A percentile compares a stretch with the other conserved stretches of the same genome.
Evolutionary conservation across 2,113 vertebrate species (phyloP).

Genomic region (Oostethus manadensis): DNA sequence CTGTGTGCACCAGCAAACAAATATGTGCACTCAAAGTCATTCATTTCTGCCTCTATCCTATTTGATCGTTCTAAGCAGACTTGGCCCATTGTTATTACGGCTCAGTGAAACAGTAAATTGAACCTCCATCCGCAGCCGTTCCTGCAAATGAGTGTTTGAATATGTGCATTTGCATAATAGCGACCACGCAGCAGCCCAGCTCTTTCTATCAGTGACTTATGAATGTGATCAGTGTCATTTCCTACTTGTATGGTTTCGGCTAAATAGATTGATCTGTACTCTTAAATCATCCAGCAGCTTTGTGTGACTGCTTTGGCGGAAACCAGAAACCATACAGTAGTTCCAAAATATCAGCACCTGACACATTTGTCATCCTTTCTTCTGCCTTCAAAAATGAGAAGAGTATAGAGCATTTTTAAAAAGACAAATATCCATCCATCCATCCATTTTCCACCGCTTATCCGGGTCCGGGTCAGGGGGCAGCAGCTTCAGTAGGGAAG

Average conservation of each 20-base stretch:
- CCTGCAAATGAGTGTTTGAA: constrained; percentile 48
- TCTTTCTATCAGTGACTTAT: constrained; percentile 41
- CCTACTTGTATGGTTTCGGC: constrained; percentile 42
- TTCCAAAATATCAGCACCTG: neutral
- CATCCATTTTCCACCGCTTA: no score
- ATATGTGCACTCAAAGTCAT: constrained; percentile 45
- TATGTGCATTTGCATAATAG: constrained; percentile 51
- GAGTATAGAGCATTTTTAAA: no score
- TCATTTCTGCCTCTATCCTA: constrained; percentile 25
- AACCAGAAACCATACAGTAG: no score
- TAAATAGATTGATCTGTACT: constrained; percentile 10
- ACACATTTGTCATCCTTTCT: no score
- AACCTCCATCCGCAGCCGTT: constrained; percentile 33
- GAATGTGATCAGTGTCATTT: constrained; percentile 49
- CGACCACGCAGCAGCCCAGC: constrained; percentile 37
- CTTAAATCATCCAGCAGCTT: neutral
- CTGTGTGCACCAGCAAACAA: constrained; percentile 27
- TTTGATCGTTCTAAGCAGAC: constrained; percentile 24
- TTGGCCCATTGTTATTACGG: constrained; percentile 39
- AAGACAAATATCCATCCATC: no score
- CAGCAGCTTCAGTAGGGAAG: no score
- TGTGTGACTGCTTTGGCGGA: constrained; percentile 8
- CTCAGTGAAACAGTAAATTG: constrained; percentile 59
- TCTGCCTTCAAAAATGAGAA: no score
- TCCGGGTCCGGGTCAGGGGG: no score